Conservation (phyloP, 2,888 invertebrate genomes). For the Liposcelis brunnea region DNA sequence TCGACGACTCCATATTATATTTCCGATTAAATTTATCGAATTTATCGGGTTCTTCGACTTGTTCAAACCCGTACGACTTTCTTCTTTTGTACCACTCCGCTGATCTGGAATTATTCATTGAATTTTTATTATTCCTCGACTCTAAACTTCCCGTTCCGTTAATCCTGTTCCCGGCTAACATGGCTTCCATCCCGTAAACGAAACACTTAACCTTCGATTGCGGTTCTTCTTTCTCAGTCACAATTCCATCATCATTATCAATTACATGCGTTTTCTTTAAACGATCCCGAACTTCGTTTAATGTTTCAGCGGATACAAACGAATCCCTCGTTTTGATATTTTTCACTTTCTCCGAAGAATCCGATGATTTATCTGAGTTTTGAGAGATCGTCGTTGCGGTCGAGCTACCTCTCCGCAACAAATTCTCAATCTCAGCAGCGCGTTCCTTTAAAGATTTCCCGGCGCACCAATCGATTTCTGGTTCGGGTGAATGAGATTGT, state of each 20-base stretch:
- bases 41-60: conserved; percentile 25
- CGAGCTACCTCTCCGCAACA: conserved; percentile 14
- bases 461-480: not conserved
- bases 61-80: conserved; percentile 61
- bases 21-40: conserved; percentile 27
- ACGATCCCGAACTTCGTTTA: conserved; percentile 39
- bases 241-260: conserved; percentile 27
- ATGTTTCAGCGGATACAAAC: conserved; percentile 40
- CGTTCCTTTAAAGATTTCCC: conserved; percentile 14
- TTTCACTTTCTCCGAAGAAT: not conserved
- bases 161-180: conserved; percentile 22
- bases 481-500: not conserved
- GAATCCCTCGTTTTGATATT: conserved; percentile 23
- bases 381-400: not conserved
- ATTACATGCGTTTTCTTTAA: conserved; percentile 31
- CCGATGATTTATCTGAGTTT: conserved; percentile 9
- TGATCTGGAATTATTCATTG: conserved; percentile 30
- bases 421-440: conserved; percentile 19
- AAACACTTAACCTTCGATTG: conserved; percentile 28
- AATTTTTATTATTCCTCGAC: conserved; percentile 27
- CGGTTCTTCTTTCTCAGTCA: conserved; percentile 24
- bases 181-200: conserved; percentile 29
- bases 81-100: conserved; percentile 56
- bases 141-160: conserved; percentile 29
- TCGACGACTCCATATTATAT: conserved; percentile 53